A percentile compares a stretch with the other conserved stretches of the same genome.
Evolutionary conservation across 2,113 vertebrate genomes (phyloP).

Genomic region (Xenus cinereus): DNA sequence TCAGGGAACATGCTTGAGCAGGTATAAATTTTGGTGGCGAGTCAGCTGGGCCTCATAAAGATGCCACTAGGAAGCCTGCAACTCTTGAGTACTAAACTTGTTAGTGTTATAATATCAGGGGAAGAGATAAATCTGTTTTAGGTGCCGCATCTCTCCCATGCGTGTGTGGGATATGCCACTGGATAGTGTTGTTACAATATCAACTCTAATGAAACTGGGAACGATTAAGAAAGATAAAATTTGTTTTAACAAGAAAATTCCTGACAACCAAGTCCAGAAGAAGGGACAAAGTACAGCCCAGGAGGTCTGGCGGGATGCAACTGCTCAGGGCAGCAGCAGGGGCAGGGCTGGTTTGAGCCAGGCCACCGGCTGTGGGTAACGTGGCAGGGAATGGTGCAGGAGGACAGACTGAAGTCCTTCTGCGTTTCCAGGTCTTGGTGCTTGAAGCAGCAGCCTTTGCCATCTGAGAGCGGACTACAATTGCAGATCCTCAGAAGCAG

Average conservation of each 20-base stretch:
- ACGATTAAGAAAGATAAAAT: background rate
- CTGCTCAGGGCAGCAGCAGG: background rate
- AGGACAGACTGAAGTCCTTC: background rate
- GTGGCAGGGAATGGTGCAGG: rapidly evolving
- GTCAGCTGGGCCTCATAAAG: constrained; percentile 65
- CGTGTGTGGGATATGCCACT: background rate
- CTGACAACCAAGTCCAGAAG: background rate
- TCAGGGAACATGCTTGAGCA: constrained; percentile 36
- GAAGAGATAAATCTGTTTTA: constrained; percentile 53
- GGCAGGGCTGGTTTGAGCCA: background rate
- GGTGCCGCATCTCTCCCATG: background rate
- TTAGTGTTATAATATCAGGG: constrained; percentile 52
- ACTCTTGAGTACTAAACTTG: constrained; percentile 54
- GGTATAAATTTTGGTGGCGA: constrained; percentile 67
- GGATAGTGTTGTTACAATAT: background rate
- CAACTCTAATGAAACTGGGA: background rate
- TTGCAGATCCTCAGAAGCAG: background rate
- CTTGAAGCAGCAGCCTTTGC: background rate
- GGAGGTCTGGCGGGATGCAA: background rate
- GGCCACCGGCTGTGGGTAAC: background rate
- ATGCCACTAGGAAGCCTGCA: constrained; percentile 61
- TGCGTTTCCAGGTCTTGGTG: rapidly evolving
- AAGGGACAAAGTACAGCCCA: background rate
- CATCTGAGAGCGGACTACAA: too few relatives aligned
- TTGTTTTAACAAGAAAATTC: background rate